Evolutionary conservation across 2,888 invertebrate genomes (phyloP), one percentile per base, ranked within the genome.

Genomic region (Drosophila paracracens): DNA sequence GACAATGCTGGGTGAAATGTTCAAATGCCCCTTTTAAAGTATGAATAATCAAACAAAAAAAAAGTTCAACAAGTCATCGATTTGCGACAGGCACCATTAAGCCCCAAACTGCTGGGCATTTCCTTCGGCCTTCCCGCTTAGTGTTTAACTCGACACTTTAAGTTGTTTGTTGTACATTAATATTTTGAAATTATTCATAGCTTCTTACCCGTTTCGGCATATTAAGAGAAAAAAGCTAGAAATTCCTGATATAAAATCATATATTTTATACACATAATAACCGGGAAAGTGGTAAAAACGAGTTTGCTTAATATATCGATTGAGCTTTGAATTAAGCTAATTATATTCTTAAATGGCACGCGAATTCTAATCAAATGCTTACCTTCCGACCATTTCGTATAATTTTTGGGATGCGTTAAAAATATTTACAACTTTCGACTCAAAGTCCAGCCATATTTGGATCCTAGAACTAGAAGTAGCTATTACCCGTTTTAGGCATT

Each of bases 131-230:
- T 13, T 18, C 0, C 33, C 31, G 27, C 40, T 25, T 31, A 51
- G 52, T 54, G 33, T 35, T 67, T 46, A 27, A 62, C 43, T 8
- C 52, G 35, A 51, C 64, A 65, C 62, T 62, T 65, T 40, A 57
- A 51, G 57, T 74, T 78, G 52, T 77, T 46, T 74, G 29, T 40
- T 27, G 16, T 29, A 54, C 36, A 67, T 74, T 48, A 66, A 74
- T 77, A 70, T 77, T 74, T 66, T 70, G 70, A 70, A 70, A 70
- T 63, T 66, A 70, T 77, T 51, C 56, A 77, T 54, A 69, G 69
- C 52, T 61, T 51, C 35, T 33, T 25, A 67, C 78, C 31, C 56
- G 78, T 78, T 78, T 70, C 54, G 60, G 60, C 57, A 52, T 59
- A 33, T 53, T 27, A 52, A n/a, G 36, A 21, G 57, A 61, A 64